Conservation (phyloP, 2,888 invertebrate species). For the Entomobrya proxima region DNA sequence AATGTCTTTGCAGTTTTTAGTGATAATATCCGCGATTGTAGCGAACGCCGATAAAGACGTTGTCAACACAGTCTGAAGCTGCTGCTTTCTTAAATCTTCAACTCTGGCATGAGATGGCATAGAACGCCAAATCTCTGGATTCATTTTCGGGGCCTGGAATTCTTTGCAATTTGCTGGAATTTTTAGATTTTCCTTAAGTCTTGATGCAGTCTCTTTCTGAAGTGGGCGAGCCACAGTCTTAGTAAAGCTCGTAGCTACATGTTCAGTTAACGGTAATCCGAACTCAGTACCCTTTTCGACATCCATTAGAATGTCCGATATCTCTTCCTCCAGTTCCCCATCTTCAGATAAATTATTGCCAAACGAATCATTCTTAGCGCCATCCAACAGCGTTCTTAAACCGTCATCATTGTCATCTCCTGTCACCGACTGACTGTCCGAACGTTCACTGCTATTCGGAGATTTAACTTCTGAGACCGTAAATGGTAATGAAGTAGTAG, state of each 20-base stretch:
- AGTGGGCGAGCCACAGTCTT: neutral
- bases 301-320: neutral
- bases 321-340: neutral
- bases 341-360: too few species aligned
- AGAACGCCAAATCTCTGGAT: neutral
- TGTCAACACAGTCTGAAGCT: neutral
- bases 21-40: neutral
- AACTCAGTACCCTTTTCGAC: neutral
- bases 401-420: too few species aligned
- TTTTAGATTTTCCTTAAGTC: neutral
- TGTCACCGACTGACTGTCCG: too few species aligned
- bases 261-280: neutral
- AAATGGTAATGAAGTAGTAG: too few species aligned
- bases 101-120: neutral
- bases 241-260: neutral
- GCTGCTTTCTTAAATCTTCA: neutral
- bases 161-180: neutral
- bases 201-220: neutral
- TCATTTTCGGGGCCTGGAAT: neutral
- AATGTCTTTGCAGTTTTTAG: neutral
- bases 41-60: neutral
- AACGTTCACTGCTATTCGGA: too few species aligned
- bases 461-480: too few species aligned
- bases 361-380: too few species aligned
- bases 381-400: too few species aligned